Evolutionary conservation across 1,140 invertebrate genomes (phyloP), one percentile per base, ranked within the genome.

Genomic region (Geopemphigus sp.): DNA sequence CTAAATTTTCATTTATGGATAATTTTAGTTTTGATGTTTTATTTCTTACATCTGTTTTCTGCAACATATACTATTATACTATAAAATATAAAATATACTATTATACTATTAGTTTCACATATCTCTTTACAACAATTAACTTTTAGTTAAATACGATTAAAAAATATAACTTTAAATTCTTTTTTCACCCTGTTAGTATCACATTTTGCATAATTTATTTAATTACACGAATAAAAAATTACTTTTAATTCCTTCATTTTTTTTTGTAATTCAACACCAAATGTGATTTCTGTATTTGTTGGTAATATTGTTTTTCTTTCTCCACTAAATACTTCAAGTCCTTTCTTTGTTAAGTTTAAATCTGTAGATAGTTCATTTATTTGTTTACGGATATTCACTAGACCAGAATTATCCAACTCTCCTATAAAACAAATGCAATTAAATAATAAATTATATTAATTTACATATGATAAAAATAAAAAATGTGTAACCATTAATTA

Each of bases 271-370:
- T 76, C 72, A 45, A 22, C 45, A 22, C 32, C 6, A 59, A 76
- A 76, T 24, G 22, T 24, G n/a, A 76, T 39, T 59, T 76, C 72
- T 22, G n/a, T 57, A 39, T 47, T 59, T 61, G 72, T 59, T 24
- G 32, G n/a, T 15, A 24, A 0, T 11, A 45, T 45, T 39, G 32
- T 24, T 76, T 76, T 76, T 17, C 72, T 76, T 39, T 76, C 72
- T 76, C 72, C 56, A 76, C 72, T 76, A 14, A 76, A 76, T 29
- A 76, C 72, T 24, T 76, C 72, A 76, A 76, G 53, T 76, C 72
- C 72, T 76, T 76, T 56, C 6, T 32, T 76, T 39, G 72, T 76
- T 59, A 76, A 17, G 32, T 76, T 76, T 15, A 76, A 57, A 45
- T 76, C 56, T 54, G 54, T 39, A 59, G 72, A 57, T 59, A 76